A percentile compares a stretch with the other conserved stretches of the same genome.
Conservation (phyloP, 2,888 invertebrate genomes). For the Caenorhabditis virilis region DNA sequence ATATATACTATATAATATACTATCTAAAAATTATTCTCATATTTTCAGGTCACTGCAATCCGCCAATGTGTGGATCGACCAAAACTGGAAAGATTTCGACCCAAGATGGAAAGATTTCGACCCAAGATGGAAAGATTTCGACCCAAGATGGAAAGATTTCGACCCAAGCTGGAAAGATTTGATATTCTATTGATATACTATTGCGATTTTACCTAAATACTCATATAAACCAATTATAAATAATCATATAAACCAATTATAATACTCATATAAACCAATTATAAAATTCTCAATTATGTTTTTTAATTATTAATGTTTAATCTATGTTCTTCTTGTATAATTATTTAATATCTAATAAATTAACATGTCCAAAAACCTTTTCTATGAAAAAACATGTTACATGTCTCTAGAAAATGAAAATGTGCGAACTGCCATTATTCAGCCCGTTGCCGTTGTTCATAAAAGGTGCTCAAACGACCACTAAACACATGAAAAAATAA, state of each 20-base stretch:
- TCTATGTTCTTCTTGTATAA: background rate
- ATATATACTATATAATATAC: too few relatives aligned
- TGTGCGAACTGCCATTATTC: conserved; percentile 20
- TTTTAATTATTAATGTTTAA: background rate
- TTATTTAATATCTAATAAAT: too few relatives aligned
- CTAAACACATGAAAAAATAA: too few relatives aligned
- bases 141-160: background rate
- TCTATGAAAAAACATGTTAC: too few relatives aligned
- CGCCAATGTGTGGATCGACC: conserved; percentile 14
- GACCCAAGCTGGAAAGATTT: background rate
- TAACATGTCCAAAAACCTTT: too few relatives aligned
- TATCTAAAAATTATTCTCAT: too few relatives aligned
- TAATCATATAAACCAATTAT: background rate
- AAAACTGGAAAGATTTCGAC: background rate
- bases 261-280: background rate
- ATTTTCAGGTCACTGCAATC: too few relatives aligned
- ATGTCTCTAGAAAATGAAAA: too few relatives aligned
- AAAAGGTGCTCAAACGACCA: too few relatives aligned
- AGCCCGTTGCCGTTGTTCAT: conserved; percentile 12
- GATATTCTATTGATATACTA: background rate
- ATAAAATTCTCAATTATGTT: background rate
- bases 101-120: background rate
- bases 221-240: background rate
- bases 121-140: background rate
- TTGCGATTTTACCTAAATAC: background rate